Base-by-base conservation (phyloP, 2,888 invertebrate species). In the Sphaerophoria taeniata region DNA sequence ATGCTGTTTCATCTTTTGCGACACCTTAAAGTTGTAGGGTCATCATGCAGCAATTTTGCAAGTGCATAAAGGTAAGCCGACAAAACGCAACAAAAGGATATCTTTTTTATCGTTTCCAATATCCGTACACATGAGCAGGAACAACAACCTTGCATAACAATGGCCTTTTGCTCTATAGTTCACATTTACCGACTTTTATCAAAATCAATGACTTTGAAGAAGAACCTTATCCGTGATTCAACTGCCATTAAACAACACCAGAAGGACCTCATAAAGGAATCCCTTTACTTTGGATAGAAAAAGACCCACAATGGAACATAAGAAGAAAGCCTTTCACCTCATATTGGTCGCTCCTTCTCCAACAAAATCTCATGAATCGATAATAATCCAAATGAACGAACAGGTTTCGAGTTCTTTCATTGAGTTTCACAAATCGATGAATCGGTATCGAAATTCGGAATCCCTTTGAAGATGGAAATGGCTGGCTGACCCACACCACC, bases 41-140 rank as follows among this genome's bases (percentile, higher is more conserved):
- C 75, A 71, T 80, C 60, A 47, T 47, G 33, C 14, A 34, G 79
- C 71, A 61, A 79, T 79, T 75, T 72, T 63, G 80, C 84, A 85
- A 85, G 76, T 80, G 80, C 80, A 85, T 58, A 85, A 85, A 74
- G 56, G 69, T 14, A 6, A 34, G 49, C 84, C 84, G 84, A 72
- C 80, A 71, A 51, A n/a, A 1, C 16, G 9, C 45, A 63, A 60
- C 0, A 51, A 39, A 9, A 80, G 69, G 61, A 34, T 34, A 24
- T n/a, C 45, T n/a, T 16, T 60, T 43, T 34, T 36, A 55, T 56
- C 34, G 7, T 67, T 43, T 47, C 47, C 80, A 60, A 72, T 76
- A 84, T 84, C 72, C 45, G 71, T 56, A 3, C 9, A 39, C 51
- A 84, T 67, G 58, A 70, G 55, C 7, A 34, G 58, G 43, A 34